Conservation (phyloP, 2,797 vertebrate species). For the Coranthus polyacanthus region DNA sequence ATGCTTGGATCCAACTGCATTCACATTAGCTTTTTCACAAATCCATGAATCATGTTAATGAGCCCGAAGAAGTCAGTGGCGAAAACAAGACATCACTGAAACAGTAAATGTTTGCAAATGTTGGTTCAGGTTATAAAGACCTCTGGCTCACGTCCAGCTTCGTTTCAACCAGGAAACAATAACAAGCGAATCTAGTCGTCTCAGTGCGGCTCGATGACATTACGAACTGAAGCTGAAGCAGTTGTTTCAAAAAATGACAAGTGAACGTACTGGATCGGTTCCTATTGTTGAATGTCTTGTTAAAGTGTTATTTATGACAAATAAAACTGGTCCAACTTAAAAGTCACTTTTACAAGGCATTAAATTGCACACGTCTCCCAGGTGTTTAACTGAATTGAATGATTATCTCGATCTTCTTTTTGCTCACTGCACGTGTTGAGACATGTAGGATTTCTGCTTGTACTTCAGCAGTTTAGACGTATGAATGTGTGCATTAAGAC, state of each 20-base stretch:
- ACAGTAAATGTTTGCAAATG: conserved; percentile 54
- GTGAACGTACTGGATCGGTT: conserved; percentile 30
- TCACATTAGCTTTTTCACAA: conserved; percentile 57
- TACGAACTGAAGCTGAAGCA: conserved; percentile 34
- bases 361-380: conserved; percentile 41
- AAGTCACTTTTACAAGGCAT: conserved; percentile 39
- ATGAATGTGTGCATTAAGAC: conserved; percentile 33
- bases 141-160: conserved; percentile 53
- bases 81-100: conserved; percentile 52
- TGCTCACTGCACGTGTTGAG: conserved; percentile 34
- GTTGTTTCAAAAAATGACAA: conserved; percentile 51
- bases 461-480: conserved; percentile 27
- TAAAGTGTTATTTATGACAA: conserved; percentile 61
- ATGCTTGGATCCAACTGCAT: conserved; percentile 57
- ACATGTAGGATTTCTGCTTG: conserved; percentile 27
- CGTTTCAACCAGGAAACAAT: conserved; percentile 52
- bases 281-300: conserved; percentile 37
- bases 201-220: conserved; percentile 55
- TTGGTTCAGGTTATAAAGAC: conserved; percentile 40
- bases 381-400: conserved; percentile 48
- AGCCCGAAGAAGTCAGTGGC: conserved; percentile 45
- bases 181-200: too few relatives aligned
- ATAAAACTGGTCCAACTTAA: conserved; percentile 41
- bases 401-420: conserved; percentile 44
- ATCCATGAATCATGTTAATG: conserved; percentile 70